Conservation (phyloP, 2,888 invertebrate genomes). For the Aspidapion aeneum region DNA sequence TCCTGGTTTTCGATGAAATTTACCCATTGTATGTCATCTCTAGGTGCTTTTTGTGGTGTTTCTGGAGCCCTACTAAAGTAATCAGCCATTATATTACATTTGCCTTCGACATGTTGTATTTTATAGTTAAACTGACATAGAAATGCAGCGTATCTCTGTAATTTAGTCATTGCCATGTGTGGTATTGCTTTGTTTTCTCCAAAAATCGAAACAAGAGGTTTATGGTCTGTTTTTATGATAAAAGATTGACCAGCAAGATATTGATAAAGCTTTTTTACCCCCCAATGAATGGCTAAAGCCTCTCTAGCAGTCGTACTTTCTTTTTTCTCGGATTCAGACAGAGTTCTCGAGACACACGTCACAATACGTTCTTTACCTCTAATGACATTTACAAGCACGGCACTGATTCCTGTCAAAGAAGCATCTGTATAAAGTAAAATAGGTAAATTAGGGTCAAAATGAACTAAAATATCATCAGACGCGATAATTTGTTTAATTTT, state of each 20-base stretch:
- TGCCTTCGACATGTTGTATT: slow-evolving; percentile 19
- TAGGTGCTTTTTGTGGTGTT: neutral
- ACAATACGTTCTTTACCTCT: slow-evolving; percentile 11
- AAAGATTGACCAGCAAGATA: slow-evolving; percentile 35
- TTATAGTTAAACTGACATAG: slow-evolving; percentile 18
- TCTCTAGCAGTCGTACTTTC: slow-evolving; percentile 31
- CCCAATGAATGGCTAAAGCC: slow-evolving; percentile 37
- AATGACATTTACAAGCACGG: slow-evolving; percentile 5
- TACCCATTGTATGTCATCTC: too few relatives aligned
- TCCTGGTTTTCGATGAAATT: slow-evolving; percentile 11
- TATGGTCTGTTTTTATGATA: slow-evolving; percentile 14
- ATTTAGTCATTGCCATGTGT: too few relatives aligned
- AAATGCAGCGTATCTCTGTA: too few relatives aligned
- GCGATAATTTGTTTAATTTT: slow-evolving; percentile 16
- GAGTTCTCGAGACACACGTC: slow-evolving; percentile 15
- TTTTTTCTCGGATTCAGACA: slow-evolving; percentile 13
- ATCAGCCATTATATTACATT: slow-evolving; percentile 18
- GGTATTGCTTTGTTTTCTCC: too few relatives aligned
- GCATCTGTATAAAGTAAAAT: slow-evolving; percentile 17
- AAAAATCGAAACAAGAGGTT: slow-evolving; percentile 9
- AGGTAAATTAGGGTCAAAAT: slow-evolving; percentile 20
- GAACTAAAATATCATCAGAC: slow-evolving; percentile 13
- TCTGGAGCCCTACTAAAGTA: slow-evolving; percentile 16
- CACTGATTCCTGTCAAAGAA: slow-evolving; percentile 11
- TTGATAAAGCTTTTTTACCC: slow-evolving; percentile 36